phyloP scores from a whole-genome alignment of 1,140 invertebrate species.

The Drosophila varians region DNA sequence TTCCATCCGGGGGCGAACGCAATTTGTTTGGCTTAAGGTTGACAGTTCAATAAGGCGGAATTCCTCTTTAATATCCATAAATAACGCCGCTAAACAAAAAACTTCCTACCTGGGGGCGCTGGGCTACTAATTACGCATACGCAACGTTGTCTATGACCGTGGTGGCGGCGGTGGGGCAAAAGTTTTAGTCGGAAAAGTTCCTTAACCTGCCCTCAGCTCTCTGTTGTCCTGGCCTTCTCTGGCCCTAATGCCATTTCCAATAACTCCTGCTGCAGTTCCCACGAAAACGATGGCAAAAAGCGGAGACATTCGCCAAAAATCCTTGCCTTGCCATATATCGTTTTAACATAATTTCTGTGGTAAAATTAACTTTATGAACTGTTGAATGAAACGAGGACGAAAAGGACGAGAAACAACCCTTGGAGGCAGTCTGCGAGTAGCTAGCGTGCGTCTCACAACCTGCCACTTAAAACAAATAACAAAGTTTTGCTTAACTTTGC shows the following conservation, averaged over 20 bases:
- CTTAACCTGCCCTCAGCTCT: slow-evolving; percentile 44
- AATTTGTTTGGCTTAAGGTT: slow-evolving; percentile 81
- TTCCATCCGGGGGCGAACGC: slow-evolving; percentile 33
- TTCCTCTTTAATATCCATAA: slow-evolving; percentile 76
- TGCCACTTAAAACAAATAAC: slow-evolving; percentile 82
- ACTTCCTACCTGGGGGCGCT: slow-evolving; percentile 58
- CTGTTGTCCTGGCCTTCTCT: slow-evolving; percentile 3
- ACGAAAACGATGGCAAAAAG: slow-evolving; percentile 38
- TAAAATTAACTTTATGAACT: slow-evolving; percentile 83
- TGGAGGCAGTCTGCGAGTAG: slow-evolving; percentile 38
- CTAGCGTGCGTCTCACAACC: slow-evolving; percentile 72
- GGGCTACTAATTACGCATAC: slow-evolving; percentile 77
- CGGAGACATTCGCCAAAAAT: slow-evolving; percentile 47
- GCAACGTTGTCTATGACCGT: slow-evolving; percentile 42
- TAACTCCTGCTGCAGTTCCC: slow-evolving; percentile 77
- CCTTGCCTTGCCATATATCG: slow-evolving; percentile 71
- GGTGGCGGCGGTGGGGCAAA: slow-evolving; percentile 49
- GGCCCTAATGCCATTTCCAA: slow-evolving; percentile 66
- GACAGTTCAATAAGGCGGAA: slow-evolving; percentile 75
- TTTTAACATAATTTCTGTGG: slow-evolving; percentile 83
- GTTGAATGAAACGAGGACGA: slow-evolving; percentile 69
- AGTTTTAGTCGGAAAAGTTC: slow-evolving; percentile 58
- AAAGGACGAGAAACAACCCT: slow-evolving; percentile 22
- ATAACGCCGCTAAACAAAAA: slow-evolving; percentile 53
- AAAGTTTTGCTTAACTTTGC: slow-evolving; percentile 82